phyloP scores from a whole-genome alignment of 35 echinoderm and acorn worm species.

The Antedon bifida region DNA sequence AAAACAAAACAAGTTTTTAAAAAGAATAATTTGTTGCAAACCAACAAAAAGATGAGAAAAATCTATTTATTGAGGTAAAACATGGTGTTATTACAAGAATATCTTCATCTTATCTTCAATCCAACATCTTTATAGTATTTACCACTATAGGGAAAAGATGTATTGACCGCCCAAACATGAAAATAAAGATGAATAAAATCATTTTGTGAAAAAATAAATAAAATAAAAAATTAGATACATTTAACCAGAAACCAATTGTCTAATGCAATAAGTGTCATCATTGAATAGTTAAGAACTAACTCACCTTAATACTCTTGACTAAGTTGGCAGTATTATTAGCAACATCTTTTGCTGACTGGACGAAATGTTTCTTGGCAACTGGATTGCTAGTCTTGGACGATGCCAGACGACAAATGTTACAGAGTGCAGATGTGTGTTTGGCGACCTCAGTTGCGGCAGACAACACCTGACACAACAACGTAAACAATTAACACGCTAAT shows the following conservation, averaged over 20 bases:
- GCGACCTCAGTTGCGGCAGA: conserved; percentile 89
- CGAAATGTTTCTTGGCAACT: conserved; percentile 96
- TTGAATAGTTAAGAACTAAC: too few species aligned
- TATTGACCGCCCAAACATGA: too few species aligned
- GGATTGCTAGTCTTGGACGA: conserved; percentile 95
- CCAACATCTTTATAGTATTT: too few species aligned
- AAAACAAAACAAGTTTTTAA: background rate
- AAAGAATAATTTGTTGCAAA: background rate
- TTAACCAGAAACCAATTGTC: too few species aligned
- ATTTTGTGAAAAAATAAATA: too few species aligned
- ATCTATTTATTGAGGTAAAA: too few species aligned
- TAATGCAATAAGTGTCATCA: too few species aligned
- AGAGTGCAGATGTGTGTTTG: conserved; percentile 89
- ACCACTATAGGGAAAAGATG: too few species aligned
- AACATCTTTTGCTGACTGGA: conserved; percentile 94
- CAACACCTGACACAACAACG: conserved; percentile 43
- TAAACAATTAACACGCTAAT: background rate
- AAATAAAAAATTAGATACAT: too few species aligned
- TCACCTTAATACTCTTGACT: conserved; percentile 95
- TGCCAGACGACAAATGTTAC: conserved; percentile 80
- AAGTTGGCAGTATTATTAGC: conserved; percentile 93
- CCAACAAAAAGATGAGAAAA: background rate
- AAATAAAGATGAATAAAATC: too few species aligned
- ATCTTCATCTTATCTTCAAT: too few species aligned
- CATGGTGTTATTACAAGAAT: too few species aligned